Conservation (phyloP, 1,140 invertebrate genomes). For the Pissodes strobi region DNA sequence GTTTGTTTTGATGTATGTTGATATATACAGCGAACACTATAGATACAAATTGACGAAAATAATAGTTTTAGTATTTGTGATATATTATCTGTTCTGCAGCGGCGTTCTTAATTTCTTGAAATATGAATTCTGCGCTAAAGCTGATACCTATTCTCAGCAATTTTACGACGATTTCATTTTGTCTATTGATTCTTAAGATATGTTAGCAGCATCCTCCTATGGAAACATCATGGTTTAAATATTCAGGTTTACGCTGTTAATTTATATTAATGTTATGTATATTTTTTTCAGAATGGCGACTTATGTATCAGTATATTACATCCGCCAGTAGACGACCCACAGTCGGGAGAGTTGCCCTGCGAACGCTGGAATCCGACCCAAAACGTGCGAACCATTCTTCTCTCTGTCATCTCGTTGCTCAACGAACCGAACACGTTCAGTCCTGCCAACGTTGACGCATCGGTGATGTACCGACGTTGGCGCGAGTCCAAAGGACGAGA, state of each 20-base stretch:
- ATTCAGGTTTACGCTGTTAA: too few relatives aligned
- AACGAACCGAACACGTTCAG: conserved; percentile 99
- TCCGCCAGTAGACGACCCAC: conserved; percentile 98
- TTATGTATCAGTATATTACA: conserved; percentile 99
- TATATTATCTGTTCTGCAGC: too few relatives aligned
- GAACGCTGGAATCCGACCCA: conserved; percentile 99
- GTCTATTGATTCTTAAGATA: too few relatives aligned
- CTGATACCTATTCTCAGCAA: too few relatives aligned
- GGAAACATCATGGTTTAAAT: too few relatives aligned
- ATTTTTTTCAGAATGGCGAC: conserved; percentile 89
- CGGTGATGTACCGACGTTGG: conserved; percentile 99
- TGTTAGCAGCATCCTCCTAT: too few relatives aligned
- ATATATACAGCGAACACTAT: too few relatives aligned
- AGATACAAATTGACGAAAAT: not conserved
- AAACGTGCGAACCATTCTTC: conserved; percentile 95
- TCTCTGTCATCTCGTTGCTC: conserved; percentile 97
- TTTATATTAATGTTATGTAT: not conserved
- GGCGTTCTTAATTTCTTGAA: too few relatives aligned
- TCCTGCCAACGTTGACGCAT: conserved; percentile 99
- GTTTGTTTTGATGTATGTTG: conserved; percentile 3
- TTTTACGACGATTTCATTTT: too few relatives aligned
- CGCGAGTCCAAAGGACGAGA: conserved; percentile 97
- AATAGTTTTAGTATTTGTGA: too few relatives aligned
- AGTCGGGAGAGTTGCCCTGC: conserved; percentile 96
- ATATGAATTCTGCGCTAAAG: too few relatives aligned